phyloP scores from a whole-genome alignment of 2,113 vertebrate species.

The Dasyprocta punctata region DNA sequence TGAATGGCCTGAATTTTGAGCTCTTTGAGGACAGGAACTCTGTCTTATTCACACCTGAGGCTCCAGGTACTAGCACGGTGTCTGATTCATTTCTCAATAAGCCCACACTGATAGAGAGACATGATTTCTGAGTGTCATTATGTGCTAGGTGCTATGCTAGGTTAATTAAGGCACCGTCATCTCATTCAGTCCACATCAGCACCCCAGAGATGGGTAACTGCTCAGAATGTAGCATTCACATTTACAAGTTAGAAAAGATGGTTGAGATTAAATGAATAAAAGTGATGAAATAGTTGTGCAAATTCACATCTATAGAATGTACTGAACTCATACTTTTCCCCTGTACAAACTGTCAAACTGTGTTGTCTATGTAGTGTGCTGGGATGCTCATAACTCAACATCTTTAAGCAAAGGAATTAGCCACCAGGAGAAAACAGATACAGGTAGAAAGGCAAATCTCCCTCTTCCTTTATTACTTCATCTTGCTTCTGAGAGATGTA shows the following conservation, averaged over 20 bases:
- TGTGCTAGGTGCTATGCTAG: background rate
- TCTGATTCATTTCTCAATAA: background rate
- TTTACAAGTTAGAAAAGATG: background rate
- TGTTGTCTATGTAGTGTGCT: background rate
- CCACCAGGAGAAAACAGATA: background rate
- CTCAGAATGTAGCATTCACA: background rate
- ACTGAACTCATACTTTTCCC: background rate
- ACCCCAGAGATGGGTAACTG: background rate
- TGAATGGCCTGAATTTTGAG: background rate
- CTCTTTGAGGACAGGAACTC: background rate
- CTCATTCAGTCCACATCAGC: background rate
- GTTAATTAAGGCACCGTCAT: background rate
- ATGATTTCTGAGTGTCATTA: background rate
- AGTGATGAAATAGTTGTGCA: background rate
- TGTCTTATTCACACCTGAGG: background rate
- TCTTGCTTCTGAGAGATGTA: conserved; percentile 9
- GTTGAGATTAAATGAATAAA: background rate
- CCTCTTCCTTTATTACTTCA: background rate
- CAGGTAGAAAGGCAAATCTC: background rate
- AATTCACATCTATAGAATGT: background rate
- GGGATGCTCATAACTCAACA: background rate
- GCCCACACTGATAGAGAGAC: background rate
- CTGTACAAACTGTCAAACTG: background rate
- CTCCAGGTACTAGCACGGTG: background rate
- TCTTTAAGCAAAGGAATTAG: background rate